Conservation (phyloP, 2,888 invertebrate species). For the Xanthia togata region DNA sequence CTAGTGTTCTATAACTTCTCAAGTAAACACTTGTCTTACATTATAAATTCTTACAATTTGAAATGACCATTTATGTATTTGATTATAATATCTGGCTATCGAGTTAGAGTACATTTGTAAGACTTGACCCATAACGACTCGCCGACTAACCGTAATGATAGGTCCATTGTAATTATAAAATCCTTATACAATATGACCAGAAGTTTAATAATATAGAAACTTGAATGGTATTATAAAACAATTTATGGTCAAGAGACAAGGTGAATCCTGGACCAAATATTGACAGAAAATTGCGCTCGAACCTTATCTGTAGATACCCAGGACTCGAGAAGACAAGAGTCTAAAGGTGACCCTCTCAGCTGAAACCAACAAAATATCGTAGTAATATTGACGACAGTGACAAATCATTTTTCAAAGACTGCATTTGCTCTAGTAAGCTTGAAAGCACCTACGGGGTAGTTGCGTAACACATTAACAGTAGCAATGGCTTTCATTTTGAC, state of each 20-base stretch:
- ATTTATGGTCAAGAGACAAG: neutral
- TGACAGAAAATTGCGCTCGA: neutral
- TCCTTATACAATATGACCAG: neutral
- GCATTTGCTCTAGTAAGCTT: slow-evolving; percentile 20
- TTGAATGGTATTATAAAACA: neutral
- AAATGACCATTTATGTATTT: slow-evolving; percentile 1
- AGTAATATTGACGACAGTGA: neutral
- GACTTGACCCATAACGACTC: neutral
- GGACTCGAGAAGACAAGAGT: neutral
- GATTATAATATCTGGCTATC: neutral
- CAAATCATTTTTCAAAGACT: slow-evolving; percentile 2
- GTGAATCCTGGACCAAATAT: neutral
- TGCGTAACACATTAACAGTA: no score
- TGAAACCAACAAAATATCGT: neutral
- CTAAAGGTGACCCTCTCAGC: neutral
- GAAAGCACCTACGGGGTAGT: slow-evolving; percentile 12
- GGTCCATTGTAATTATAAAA: neutral
- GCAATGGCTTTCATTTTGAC: no score
- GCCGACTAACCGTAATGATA: neutral
- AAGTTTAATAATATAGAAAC: neutral
- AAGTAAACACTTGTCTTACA: neutral
- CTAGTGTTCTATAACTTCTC: neutral
- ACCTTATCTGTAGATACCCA: neutral
- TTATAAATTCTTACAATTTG: neutral
- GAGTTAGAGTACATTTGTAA: neutral